Conservation (phyloP, 2,888 invertebrate genomes). For the Leistus spinibarbis region DNA sequence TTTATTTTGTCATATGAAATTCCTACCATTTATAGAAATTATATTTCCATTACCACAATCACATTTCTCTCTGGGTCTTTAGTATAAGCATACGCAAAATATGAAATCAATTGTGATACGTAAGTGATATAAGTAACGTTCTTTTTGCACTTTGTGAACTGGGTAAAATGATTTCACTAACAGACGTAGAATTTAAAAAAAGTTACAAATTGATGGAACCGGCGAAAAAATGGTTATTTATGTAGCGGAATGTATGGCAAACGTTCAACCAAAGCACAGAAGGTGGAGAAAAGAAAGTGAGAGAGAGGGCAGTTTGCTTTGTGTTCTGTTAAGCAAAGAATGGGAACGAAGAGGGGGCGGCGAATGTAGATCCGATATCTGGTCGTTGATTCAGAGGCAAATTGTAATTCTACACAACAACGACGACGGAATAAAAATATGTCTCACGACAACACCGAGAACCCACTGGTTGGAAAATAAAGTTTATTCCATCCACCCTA, state of each 20-base stretch:
- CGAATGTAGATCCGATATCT: constrained; percentile 7
- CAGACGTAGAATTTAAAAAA: constrained; percentile 27
- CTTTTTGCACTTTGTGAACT: background rate
- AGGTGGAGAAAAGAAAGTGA: background rate
- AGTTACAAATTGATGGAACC: constrained; percentile 6
- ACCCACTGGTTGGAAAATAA: constrained; percentile 15
- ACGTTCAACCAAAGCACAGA: background rate
- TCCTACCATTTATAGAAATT: background rate
- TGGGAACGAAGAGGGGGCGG: background rate
- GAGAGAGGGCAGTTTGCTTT: background rate
- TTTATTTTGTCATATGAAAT: too few relatives aligned
- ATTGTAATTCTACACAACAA: constrained; percentile 29
- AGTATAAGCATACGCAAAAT: too few relatives aligned
- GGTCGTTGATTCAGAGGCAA: background rate
- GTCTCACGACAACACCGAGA: background rate
- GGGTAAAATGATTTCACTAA: background rate
- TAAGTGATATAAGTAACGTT: background rate
- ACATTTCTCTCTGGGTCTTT: too few relatives aligned
- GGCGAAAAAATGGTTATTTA: constrained; percentile 4
- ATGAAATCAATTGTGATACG: background rate
- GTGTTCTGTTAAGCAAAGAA: background rate
- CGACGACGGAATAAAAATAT: constrained; percentile 15
- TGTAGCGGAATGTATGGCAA: constrained; percentile 27
- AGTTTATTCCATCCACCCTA: background rate
- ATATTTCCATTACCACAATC: too few relatives aligned